Evolutionary conservation across 2,797 vertebrate species (phyloP).

Genomic region (Macrochelys suwanniensis): DNA sequence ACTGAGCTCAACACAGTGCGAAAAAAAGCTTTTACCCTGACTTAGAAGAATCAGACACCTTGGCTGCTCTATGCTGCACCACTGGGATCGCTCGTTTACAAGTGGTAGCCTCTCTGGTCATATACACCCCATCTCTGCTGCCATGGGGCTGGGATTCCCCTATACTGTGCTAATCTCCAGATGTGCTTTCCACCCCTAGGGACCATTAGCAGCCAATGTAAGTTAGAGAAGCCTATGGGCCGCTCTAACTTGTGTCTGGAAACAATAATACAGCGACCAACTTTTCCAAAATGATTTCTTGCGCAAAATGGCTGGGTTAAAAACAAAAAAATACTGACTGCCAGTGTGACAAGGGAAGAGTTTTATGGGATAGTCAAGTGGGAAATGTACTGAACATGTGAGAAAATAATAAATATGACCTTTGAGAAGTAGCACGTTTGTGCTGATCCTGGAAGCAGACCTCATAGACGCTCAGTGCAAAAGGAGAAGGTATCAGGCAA

Average conservation of each 20-base stretch:
- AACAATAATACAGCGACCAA: not conserved
- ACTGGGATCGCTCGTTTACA: not conserved
- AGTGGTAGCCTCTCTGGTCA: not conserved
- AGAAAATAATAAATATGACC: not conserved
- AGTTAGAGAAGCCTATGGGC: not conserved
- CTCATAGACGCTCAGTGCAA: not conserved
- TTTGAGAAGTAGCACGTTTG: not conserved
- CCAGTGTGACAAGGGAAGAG: no score
- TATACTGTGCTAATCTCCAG: no score
- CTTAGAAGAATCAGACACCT: fast-evolving
- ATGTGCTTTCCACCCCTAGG: not conserved
- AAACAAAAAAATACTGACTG: not conserved
- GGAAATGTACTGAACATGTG: not conserved
- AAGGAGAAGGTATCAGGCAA: not conserved
- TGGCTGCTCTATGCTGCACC: not conserved
- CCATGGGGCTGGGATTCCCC: not conserved
- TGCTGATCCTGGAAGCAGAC: not conserved
- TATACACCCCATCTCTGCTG: not conserved
- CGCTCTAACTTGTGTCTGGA: not conserved
- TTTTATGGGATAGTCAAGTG: not conserved
- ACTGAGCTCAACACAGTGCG: not conserved
- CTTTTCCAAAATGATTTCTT: fast-evolving
- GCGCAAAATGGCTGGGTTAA: not conserved
- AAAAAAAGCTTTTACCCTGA: fast-evolving
- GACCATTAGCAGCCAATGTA: not conserved